Evolutionary conservation across 2,888 invertebrate species (phyloP).

Genomic region (Amphiduros pacificus): DNA sequence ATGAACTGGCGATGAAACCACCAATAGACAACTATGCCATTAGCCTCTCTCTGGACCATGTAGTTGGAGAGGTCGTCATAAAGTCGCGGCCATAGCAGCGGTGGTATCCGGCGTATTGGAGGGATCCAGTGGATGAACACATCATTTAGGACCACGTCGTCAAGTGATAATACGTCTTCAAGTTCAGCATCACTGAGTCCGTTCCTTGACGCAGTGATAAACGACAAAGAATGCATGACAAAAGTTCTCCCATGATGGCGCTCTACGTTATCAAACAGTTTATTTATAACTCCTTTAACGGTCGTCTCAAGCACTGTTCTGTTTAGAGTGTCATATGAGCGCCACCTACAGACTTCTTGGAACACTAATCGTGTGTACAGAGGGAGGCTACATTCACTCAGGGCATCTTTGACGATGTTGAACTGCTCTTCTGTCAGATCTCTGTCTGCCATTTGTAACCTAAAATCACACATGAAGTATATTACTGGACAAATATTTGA

Average conservation of each 20-base stretch:
- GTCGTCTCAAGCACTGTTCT: slow-evolving; percentile 29
- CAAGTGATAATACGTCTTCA: slow-evolving; percentile 32
- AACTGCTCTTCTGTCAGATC: slow-evolving; percentile 38
- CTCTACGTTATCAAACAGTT: slow-evolving; percentile 36
- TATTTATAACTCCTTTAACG: slow-evolving; percentile 38
- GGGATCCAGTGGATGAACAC: slow-evolving; percentile 40
- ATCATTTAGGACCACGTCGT: slow-evolving; percentile 35
- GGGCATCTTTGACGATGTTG: slow-evolving; percentile 26
- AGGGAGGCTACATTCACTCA: slow-evolving; percentile 34
- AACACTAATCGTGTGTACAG: slow-evolving; percentile 36
- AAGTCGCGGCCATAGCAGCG: slow-evolving; percentile 36
- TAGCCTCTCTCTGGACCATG: slow-evolving; percentile 37
- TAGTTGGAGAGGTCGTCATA: slow-evolving; percentile 32
- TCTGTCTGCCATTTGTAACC: too few relatives aligned
- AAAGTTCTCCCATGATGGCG: slow-evolving; percentile 32
- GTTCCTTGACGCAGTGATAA: slow-evolving; percentile 37
- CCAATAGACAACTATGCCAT: slow-evolving; percentile 34
- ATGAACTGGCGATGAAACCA: slow-evolving; percentile 38
- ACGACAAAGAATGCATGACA: slow-evolving; percentile 33
- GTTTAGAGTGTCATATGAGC: slow-evolving; percentile 26
- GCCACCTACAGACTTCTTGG: slow-evolving; percentile 35
- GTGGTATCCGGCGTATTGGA: slow-evolving; percentile 43
- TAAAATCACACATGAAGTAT: too few relatives aligned
- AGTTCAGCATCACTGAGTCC: slow-evolving; percentile 37
- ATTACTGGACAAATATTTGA: too few relatives aligned